These are phyloP conservation scores for Cranoglanis bouderius DNA, from an alignment of 2,113 vertebrate genomes.

Conservation along the genomic window DNA sequence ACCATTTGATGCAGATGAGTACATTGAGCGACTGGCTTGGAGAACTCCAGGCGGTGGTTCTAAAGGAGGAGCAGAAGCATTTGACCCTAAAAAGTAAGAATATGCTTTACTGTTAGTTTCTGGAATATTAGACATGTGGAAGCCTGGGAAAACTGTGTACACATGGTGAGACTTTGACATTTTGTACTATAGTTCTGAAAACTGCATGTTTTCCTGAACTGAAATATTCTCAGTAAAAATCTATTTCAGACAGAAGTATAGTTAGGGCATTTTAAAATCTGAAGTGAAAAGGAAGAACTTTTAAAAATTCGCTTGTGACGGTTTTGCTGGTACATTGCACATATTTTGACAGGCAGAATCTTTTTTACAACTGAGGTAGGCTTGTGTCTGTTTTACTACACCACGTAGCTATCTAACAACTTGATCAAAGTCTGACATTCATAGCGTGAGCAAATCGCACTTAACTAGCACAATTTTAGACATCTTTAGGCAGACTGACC, in stretches of 20 bases:
- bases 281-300: no score
- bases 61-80: constrained; percentile 92
- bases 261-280: no score
- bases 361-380: no score
- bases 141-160: background rate
- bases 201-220: background rate
- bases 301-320: no score
- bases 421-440: background rate
- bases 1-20: constrained; percentile 98
- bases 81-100: constrained; percentile 95
- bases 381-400: no score
- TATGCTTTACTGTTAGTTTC: background rate
- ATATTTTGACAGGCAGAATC: no score
- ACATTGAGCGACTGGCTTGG: constrained; percentile 97
- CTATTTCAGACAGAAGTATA: no score
- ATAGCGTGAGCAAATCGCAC: background rate
- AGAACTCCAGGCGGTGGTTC: constrained; percentile 97
- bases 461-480: background rate
- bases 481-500: no score
- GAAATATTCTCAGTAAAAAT: no score
- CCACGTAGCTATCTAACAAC: no score
- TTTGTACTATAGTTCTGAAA: background rate
- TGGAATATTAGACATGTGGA: background rate
- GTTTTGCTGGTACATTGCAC: no score
- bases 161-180: background rate